A percentile compares a stretch with the other conserved stretches of the same genome.
phyloP scores from a whole-genome alignment of 2,113 vertebrate genomes.

The Xenopus tropicalis region UCB_Xtro_10.0 CM004444.2:172302501-172303000 shows the following conservation, averaged over 20 bases:
- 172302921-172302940: too few species aligned
- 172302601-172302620: constrained; percentile 14
- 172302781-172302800: background rate
- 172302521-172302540: constrained; percentile 57
- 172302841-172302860: too few species aligned
- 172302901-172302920: too few species aligned
- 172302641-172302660: constrained; percentile 43
- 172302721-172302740: constrained; percentile 49
- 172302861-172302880: background rate
- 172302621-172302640: constrained; percentile 19
- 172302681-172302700: constrained; percentile 10
- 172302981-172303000: too few species aligned
- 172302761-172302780: constrained; percentile 14
- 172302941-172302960: too few species aligned
- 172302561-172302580: background rate
- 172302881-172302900: too few species aligned
- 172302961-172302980: too few species aligned
- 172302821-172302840: too few species aligned
- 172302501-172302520: constrained; percentile 61
- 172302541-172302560: background rate
- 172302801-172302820: too few species aligned
- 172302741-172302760: constrained; percentile 21
- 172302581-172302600: background rate
- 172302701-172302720: background rate
- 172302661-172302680: constrained; percentile 24